Evolutionary conservation across 2,113 vertebrate species (phyloP).

Genomic region (Ibidorhyncha struthersii): DNA sequence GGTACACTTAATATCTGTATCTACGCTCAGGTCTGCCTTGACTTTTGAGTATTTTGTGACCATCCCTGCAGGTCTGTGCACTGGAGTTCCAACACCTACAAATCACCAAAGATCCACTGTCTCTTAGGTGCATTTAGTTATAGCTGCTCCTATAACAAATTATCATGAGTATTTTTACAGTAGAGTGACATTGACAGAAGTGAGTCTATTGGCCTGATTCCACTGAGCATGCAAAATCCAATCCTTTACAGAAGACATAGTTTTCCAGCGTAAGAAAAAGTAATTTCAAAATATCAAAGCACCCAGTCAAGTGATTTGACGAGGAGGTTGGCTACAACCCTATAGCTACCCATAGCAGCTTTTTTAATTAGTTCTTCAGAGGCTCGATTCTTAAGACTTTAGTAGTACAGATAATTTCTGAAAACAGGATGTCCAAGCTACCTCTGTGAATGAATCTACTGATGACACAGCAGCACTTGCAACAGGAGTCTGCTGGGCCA

Average conservation of each 20-base stretch:
- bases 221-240: neutral
- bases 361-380: neutral
- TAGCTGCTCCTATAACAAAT: neutral
- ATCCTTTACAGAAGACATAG: neutral
- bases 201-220: neutral
- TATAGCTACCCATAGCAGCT: neutral
- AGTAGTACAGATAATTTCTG: neutral
- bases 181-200: neutral
- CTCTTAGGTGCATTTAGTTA: neutral
- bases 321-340: neutral
- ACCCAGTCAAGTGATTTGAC: neutral
- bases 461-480: conserved; percentile 87
- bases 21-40: neutral
- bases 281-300: neutral
- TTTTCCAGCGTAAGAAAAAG: neutral
- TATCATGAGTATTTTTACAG: neutral
- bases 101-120: neutral
- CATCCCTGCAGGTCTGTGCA: neutral
- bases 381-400: neutral
- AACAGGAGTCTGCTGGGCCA: conserved; percentile 92
- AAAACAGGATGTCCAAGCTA: conserved; percentile 21
- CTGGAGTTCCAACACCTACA: neutral
- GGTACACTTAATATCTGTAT: neutral
- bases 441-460: conserved; percentile 91
- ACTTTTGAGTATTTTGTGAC: neutral